Conservation (phyloP, 1,140 invertebrate species). For the Drosophila truncata region DNA sequence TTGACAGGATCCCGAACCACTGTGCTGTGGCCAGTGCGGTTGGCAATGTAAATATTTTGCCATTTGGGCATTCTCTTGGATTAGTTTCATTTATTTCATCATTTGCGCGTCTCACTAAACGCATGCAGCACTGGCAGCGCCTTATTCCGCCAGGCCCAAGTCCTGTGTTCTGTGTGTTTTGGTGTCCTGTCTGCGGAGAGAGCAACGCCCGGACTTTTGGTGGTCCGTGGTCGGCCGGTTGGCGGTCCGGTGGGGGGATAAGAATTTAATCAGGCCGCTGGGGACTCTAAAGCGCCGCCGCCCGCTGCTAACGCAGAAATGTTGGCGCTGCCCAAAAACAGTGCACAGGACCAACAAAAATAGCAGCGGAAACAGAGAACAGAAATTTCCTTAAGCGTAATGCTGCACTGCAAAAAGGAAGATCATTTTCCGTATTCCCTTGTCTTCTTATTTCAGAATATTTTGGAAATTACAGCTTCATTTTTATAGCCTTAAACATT, state of each 20-base stretch:
- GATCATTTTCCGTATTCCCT: neutral
- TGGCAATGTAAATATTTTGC: slow-evolving; percentile 83
- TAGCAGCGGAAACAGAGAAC: slow-evolving; percentile 28
- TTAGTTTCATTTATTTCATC: slow-evolving; percentile 84
- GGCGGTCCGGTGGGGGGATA: slow-evolving; percentile 41
- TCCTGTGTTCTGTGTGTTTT: slow-evolving; percentile 6
- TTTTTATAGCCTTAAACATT: neutral
- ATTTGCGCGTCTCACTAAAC: slow-evolving; percentile 78
- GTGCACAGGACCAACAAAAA: slow-evolving; percentile 11
- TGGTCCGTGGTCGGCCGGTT: slow-evolving; percentile 21
- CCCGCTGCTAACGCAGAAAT: slow-evolving; percentile 45
- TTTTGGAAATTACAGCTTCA: fast-evolving
- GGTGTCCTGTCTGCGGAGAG: slow-evolving; percentile 24
- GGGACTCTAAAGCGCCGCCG: slow-evolving; percentile 74
- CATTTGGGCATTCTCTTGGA: slow-evolving; percentile 81
- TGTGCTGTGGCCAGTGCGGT: slow-evolving; percentile 49
- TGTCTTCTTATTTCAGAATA: neutral
- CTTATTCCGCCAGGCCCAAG: slow-evolving; percentile 18
- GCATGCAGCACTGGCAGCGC: slow-evolving; percentile 51
- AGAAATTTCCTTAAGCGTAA: slow-evolving; percentile 74
- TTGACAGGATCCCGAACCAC: neutral
- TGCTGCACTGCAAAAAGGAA: slow-evolving; percentile 1
- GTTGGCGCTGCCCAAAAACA: slow-evolving; percentile 47
- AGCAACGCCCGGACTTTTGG: slow-evolving; percentile 11
- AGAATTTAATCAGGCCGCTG: slow-evolving; percentile 82